Evolutionary conservation across 64 coral and sea anemone genomes (phyloP), one percentile per base, ranked within the genome.

Genomic region (Orbicella faveolata): DNA sequence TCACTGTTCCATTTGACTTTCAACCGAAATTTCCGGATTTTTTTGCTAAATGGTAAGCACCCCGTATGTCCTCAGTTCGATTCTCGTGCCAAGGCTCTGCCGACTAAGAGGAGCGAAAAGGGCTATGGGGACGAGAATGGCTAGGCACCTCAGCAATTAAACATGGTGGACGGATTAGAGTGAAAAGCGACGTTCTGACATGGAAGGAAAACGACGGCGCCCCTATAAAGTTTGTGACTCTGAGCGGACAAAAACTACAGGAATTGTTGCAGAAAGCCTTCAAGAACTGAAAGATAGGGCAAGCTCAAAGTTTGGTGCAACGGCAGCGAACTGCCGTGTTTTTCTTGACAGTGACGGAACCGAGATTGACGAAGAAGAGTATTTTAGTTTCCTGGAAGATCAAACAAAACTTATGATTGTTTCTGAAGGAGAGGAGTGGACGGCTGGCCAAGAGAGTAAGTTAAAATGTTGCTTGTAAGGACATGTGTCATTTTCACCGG

Each of bases 281-380:
- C 68, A 79, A 23, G 90, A 94, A 87, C 90, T 98, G 16, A 94
- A 62, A 52, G 87, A 87, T 15, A 98, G 82, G 61, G 93, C 80
- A 17, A 48, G 80, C 36, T 78, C 86, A 21, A 94, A 94, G 80
- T 84, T 94, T 3, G 81, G 62, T 14, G 39, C 93, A 39, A 23
- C 5, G 53, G 10, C 23, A 21, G 63, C 33, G 17, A 79, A 63
- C 81, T 94, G 96, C 66, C 89, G 87, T 61, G 81, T 98, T 7
- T 98, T 84, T 74, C 67, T 92, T 5, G 96, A 98, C 9, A 72
- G 61, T 61, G 96, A 98, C 61, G 96, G 96, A 16, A 98, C 96
- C 6, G 93, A 98, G 51, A 90, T 98, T 14, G 96, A 94, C 2
- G 81, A 90, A 35, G 93, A 98, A 9, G 96, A 98, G 66, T 98